Percentiles rank a stretch among this genome's conserved stretches.
Conservation (phyloP, 2,888 invertebrate genomes). For the Scaptomyza tumidula region DNA sequence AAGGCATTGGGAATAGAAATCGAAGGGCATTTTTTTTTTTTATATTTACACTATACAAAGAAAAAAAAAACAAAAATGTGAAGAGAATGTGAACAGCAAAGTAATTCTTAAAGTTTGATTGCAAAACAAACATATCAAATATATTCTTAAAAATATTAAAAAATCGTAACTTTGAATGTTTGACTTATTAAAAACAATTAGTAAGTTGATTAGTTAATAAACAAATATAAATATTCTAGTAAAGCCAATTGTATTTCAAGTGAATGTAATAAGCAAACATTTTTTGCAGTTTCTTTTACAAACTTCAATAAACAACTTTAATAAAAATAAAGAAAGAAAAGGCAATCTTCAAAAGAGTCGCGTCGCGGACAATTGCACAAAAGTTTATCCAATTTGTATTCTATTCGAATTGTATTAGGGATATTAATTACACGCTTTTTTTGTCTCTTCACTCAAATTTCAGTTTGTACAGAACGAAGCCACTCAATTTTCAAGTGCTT, state of each 20-base stretch:
- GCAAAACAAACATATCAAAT: too few species aligned
- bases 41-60: conserved; percentile 18
- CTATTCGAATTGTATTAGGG: conserved; percentile 23
- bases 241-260: background rate
- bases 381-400: conserved; percentile 54
- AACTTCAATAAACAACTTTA: background rate
- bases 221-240: background rate
- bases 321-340: background rate
- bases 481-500: conserved; percentile 24
- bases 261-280: conserved; percentile 40
- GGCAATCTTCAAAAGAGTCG: conserved; percentile 8
- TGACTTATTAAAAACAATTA: too few species aligned
- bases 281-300: conserved; percentile 48
- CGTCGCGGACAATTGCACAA: background rate
- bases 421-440: conserved; percentile 55
- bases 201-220: too few species aligned
- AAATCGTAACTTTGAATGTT: too few species aligned
- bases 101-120: background rate
- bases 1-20: conserved; percentile 61
- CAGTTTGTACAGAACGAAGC: conserved; percentile 37
- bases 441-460: conserved; percentile 31
- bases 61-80: background rate
- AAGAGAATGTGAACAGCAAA: background rate
- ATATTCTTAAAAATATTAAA: too few species aligned
- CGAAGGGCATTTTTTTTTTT: conserved; percentile 28